Evolutionary conservation across 2,113 vertebrate species (phyloP).

Genomic region (Bujurquina vittata): DNA sequence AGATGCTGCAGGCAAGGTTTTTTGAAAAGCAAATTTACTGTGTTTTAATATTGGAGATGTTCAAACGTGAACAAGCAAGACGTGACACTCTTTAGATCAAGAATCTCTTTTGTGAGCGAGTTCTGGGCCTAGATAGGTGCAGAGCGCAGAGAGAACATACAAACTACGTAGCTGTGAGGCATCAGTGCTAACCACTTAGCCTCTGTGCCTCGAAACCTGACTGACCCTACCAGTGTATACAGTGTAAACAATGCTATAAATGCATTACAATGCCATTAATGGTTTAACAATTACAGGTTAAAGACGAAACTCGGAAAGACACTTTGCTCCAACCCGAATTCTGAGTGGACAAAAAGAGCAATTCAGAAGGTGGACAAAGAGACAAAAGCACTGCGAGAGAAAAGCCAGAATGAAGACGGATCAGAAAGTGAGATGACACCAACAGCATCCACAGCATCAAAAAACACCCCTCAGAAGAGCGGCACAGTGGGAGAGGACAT

Average conservation of each 20-base stretch:
- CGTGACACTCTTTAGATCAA: not conserved
- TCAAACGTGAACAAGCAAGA: not conserved
- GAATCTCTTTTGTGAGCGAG: not conserved
- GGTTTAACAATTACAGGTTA: constrained; percentile 53
- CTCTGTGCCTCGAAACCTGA: not conserved
- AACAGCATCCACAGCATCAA: not conserved
- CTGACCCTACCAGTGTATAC: not conserved
- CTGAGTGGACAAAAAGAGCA: not conserved
- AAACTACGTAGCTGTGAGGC: not conserved
- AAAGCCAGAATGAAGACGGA: not conserved
- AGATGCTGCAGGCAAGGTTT: not conserved
- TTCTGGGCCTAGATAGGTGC: not conserved
- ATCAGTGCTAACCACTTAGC: no score
- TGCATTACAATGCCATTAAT: not conserved
- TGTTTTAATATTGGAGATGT: not conserved
- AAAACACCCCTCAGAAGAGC: not conserved
- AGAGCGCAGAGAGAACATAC: not conserved
- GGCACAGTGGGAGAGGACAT: not conserved
- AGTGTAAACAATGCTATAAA: not conserved
- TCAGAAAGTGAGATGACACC: not conserved
- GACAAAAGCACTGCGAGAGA: accelerated
- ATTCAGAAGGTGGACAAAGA: constrained; percentile 36
- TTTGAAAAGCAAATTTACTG: not conserved
- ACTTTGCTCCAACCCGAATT: constrained; percentile 62
- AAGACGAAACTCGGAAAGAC: accelerated